Evolutionary conservation across 2,797 vertebrate genomes (phyloP).

Genomic region (Xenentodon cancila): DNA sequence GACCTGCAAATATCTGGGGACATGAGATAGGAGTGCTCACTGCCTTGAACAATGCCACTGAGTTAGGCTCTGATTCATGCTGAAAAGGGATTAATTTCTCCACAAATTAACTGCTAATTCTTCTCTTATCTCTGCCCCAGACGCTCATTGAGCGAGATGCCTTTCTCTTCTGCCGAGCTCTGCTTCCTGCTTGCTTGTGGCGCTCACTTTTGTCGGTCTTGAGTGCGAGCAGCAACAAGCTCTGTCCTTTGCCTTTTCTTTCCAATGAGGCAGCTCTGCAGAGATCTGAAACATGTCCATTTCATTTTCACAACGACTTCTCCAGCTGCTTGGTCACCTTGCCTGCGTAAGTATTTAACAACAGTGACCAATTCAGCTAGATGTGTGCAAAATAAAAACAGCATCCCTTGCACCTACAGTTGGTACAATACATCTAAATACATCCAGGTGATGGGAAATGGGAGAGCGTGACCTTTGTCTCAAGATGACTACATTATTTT

Average conservation of each 20-base stretch:
- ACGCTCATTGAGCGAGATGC: constrained; percentile 68
- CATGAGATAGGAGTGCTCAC: constrained; percentile 71
- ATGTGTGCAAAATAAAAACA: constrained; percentile 44
- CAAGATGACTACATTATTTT: constrained; percentile 21
- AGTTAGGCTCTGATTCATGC: constrained; percentile 69
- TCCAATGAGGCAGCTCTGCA: constrained; percentile 39
- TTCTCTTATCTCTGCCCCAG: constrained; percentile 77
- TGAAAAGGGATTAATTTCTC: constrained; percentile 81
- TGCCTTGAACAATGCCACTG: constrained; percentile 72
- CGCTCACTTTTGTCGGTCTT: constrained; percentile 57
- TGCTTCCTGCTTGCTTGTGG: constrained; percentile 19
- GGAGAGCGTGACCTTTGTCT: constrained; percentile 41
- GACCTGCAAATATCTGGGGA: constrained; percentile 81
- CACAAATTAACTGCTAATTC: constrained; percentile 83
- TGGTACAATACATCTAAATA: constrained; percentile 20
- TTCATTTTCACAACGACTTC: constrained; percentile 44
- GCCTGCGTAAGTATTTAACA: constrained; percentile 57
- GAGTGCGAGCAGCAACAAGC: constrained; percentile 34
- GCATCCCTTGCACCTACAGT: constrained; percentile 15
- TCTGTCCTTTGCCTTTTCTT: constrained; percentile 32
- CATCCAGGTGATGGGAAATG: constrained; percentile 13
- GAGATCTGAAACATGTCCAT: constrained; percentile 53
- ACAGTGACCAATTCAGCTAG: constrained; percentile 55
- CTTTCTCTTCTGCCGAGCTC: constrained; percentile 38
- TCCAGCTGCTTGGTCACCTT: constrained; percentile 51